phyloP scores from a whole-genome alignment of 2,888 invertebrate species.

The Drosophila quasianomalipes region DNA sequence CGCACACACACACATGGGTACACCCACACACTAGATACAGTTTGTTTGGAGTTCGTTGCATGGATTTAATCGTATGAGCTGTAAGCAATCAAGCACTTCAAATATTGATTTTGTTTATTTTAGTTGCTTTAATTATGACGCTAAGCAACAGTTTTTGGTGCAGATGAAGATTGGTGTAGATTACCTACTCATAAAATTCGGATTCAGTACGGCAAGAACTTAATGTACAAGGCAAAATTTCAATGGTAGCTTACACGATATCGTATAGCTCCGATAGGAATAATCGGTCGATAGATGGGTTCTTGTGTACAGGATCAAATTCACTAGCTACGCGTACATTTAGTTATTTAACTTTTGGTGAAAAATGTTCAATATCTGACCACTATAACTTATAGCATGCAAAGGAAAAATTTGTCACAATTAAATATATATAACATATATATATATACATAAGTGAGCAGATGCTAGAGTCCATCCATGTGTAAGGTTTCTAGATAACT shows the following conservation, averaged over 20 bases:
- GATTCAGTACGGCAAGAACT: background rate
- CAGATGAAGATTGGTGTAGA: background rate
- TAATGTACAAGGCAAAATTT: background rate
- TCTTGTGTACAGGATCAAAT: background rate
- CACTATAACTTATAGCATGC: background rate
- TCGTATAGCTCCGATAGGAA: background rate
- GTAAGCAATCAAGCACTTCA: background rate
- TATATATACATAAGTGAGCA: background rate
- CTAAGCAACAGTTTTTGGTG: background rate
- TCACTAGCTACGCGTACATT: background rate
- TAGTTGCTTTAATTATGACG: background rate
- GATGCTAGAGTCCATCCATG: no score
- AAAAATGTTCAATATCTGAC: background rate
- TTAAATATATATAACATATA: background rate
- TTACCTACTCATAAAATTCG: background rate
- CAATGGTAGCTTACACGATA: background rate
- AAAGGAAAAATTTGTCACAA: accelerated
- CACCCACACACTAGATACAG: background rate
- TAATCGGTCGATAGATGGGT: background rate
- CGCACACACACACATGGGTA: background rate
- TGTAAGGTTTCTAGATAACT: no score
- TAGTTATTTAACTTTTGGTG: background rate
- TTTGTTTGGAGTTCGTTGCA: background rate
- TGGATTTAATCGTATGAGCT: background rate
- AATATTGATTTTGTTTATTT: background rate